These are phyloP conservation scores for Lasioglossum marginatum DNA, from an alignment of 2,888 invertebrate genomes.

Conservation along the genomic window DNA sequence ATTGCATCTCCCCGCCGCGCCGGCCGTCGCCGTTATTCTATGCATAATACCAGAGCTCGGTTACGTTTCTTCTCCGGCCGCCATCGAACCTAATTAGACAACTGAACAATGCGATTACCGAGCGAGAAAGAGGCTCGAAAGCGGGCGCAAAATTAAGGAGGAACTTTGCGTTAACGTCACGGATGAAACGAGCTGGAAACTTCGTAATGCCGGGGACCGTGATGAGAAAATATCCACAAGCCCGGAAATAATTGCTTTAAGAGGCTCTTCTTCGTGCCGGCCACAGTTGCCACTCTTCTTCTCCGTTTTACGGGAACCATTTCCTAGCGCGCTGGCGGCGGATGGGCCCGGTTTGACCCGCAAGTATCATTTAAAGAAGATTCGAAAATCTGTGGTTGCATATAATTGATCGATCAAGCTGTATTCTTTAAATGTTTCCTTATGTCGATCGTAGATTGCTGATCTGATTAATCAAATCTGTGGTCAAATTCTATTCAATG, in stretches of 20 bases:
- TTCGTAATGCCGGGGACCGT: too few species aligned
- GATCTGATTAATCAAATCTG: too few species aligned
- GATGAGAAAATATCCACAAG: neutral
- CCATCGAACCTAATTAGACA: constrained; percentile 17
- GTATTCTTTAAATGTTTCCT: too few species aligned
- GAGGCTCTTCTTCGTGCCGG: neutral
- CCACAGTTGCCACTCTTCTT: neutral
- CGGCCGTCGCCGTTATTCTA: neutral
- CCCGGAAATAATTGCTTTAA: constrained; percentile 10
- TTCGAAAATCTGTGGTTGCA: too few species aligned
- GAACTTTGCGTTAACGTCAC: neutral
- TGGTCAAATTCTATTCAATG: too few species aligned
- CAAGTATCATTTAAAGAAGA: neutral
- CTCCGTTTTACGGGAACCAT: neutral
- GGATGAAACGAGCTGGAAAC: neutral
- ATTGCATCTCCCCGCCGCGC: neutral
- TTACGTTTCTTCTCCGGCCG: neutral
- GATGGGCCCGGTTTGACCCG: neutral
- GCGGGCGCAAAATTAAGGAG: neutral
- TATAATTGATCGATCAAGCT: too few species aligned
- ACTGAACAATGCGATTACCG: constrained; percentile 15
- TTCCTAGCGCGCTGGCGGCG: too few species aligned
- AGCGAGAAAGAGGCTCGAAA: constrained; percentile 11
- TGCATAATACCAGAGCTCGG: neutral
- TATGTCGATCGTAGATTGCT: too few species aligned